These are phyloP conservation scores for Dendronephthya gigantea DNA, from an alignment of 64 coral and sea anemone genomes.

Conservation along the genomic window DNA sequence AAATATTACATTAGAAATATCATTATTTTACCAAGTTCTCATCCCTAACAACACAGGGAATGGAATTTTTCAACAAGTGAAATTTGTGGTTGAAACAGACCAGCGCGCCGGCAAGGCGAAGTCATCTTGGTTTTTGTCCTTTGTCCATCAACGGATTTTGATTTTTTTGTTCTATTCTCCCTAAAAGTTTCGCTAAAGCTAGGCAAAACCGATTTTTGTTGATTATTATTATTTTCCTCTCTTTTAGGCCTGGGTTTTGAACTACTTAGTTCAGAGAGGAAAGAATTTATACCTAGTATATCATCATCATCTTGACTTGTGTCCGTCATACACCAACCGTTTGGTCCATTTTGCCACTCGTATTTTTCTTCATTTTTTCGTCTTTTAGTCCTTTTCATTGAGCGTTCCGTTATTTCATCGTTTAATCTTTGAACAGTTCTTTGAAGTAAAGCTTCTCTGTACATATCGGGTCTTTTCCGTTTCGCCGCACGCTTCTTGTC, in stretches of 20 bases:
- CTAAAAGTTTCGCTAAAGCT: neutral
- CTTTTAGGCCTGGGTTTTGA: neutral
- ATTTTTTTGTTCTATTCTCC: neutral
- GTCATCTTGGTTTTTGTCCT: neutral
- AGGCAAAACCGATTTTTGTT: neutral
- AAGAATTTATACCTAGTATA: slow-evolving; percentile 93
- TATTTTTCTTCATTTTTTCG: slow-evolving; percentile 58
- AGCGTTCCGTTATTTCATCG: slow-evolving; percentile 85
- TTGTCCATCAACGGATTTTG: neutral
- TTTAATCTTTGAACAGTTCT: slow-evolving; percentile 78
- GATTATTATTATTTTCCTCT: neutral
- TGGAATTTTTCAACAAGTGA: neutral
- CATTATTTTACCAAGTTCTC: neutral
- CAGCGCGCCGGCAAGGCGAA: neutral
- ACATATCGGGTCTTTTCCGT: slow-evolving; percentile 75
- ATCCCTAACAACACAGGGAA: neutral
- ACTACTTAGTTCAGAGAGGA: slow-evolving; percentile 79
- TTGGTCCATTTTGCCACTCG: slow-evolving; percentile 55
- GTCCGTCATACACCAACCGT: slow-evolving; percentile 77
- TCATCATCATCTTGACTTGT: slow-evolving; percentile 69
- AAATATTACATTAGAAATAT: neutral
- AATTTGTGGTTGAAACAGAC: neutral
- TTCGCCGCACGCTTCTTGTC: slow-evolving; percentile 75
- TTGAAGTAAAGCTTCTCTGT: slow-evolving; percentile 68
- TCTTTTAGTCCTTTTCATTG: slow-evolving; percentile 67